Percentiles rank a stretch among this genome's conserved stretches.
Conservation (phyloP, 30 jellyfish, hydroid and myxozoan genomes). For the Pelagia noctiluca region DNA sequence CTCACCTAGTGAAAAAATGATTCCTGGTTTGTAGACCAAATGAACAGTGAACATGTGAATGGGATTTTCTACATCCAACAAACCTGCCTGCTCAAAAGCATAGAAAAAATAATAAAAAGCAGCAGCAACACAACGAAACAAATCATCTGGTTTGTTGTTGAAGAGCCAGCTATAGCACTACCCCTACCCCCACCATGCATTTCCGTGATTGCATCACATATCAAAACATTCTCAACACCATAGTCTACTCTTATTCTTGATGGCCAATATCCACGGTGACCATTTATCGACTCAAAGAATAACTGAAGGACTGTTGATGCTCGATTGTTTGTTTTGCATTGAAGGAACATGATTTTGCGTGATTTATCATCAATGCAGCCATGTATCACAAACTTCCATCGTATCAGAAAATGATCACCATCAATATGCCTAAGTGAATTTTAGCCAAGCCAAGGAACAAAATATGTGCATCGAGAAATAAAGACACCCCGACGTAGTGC, state of each 20-base stretch:
- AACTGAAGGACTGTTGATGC: constrained; percentile 19
- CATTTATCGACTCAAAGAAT: constrained; percentile 4
- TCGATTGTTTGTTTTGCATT: constrained; percentile 26
- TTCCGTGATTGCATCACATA: constrained; percentile 53
- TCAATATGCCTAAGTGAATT: constrained; percentile 55
- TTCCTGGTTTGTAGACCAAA: not conserved
- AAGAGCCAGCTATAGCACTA: constrained; percentile 40
- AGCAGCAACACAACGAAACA: constrained; percentile 30
- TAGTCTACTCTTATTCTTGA: constrained; percentile 52
- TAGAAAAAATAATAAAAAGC: constrained; percentile 2
- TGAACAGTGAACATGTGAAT: constrained; percentile 10
- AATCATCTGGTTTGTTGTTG: constrained; percentile 27
- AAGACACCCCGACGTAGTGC: constrained; percentile 52
- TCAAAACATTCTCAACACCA: constrained; percentile 54
- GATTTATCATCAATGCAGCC: constrained; percentile 62
- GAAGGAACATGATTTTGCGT: constrained; percentile 39
- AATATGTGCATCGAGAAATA: constrained; percentile 29
- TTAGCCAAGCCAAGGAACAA: constrained; percentile 54
- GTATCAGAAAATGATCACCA: constrained; percentile 51
- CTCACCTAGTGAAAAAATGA: not conserved
- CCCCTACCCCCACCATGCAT: constrained; percentile 54
- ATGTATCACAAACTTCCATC: constrained; percentile 59
- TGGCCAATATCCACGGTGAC: constrained; percentile 48
- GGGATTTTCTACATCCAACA: constrained; percentile 4
- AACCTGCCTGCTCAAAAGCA: constrained; percentile 9